A percentile compares a stretch with the other conserved stretches of the same genome.
Evolutionary conservation across 2,113 vertebrate species (phyloP).

Genomic region (Riparia riparia): DNA sequence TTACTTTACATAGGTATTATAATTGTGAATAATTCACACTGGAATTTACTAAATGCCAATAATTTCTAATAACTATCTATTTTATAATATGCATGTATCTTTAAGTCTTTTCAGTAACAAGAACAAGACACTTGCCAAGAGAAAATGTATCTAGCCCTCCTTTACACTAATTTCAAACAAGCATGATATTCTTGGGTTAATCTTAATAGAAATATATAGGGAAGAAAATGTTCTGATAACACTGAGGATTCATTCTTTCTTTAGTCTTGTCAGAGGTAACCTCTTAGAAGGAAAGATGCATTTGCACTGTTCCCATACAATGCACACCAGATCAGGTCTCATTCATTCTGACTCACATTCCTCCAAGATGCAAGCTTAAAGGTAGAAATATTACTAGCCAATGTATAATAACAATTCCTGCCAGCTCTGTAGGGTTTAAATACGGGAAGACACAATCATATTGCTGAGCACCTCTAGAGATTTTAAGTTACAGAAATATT

Average conservation of each 20-base stretch:
- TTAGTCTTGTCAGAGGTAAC: neutral
- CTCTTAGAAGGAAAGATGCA: neutral
- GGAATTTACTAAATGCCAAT: neutral
- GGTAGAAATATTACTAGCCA: neutral
- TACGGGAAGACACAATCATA: neutral
- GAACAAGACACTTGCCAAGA: neutral
- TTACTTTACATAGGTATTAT: neutral
- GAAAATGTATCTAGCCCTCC: neutral
- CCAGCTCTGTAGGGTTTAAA: neutral
- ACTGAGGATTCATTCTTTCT: neutral
- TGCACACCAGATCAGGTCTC: neutral
- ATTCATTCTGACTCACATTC: neutral
- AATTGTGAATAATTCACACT: neutral
- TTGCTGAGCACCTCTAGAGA: neutral
- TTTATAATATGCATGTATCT: neutral
- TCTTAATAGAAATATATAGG: neutral
- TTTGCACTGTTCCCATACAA: neutral
- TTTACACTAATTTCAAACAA: neutral
- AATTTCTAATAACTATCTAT: neutral
- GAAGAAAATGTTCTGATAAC: neutral
- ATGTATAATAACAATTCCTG: neutral
- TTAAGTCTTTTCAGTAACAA: neutral
- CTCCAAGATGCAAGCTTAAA: neutral
- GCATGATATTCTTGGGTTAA: neutral
- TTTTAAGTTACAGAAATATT: neutral